Evolutionary conservation across 2,888 invertebrate species (phyloP), one percentile per base, ranked within the genome.

Genomic region (Parapristionchus giblindavisi): DNA sequence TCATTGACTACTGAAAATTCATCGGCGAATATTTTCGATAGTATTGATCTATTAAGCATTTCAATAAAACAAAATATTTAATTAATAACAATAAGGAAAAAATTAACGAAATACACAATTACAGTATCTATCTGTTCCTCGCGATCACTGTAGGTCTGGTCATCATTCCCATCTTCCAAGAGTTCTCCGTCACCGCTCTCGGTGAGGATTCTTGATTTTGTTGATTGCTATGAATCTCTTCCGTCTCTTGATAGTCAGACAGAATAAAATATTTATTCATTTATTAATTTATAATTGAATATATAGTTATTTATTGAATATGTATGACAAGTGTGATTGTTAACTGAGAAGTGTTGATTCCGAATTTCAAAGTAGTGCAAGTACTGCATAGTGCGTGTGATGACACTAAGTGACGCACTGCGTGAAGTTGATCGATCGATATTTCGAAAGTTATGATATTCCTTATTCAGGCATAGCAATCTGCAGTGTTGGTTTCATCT

Each of bases 151-250:
- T 86, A 34, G 84, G 82, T 27, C 79, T 87, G 36, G 87, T 87
- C n/a, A 80, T 87, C 65, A 85, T 87, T 29, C 87, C 87, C 34
- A 86, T 87, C 72, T 81, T 84, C 78, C 84, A 84, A 77, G 83
- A 81, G 63, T 83, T 79, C 70, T 76, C 27, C 4, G 78, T 72
- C 29, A 66, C 63, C 0, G 54, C 68, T 51, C 60, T 74, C 8
- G 51, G 72, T 40, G 14, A 8, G 38, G n/a, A 24, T 60, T 63
- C 21, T 34, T n/a, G n/a, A n/a, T n/a, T n/a, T n/a, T n/a, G n/a
- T n/a, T n/a, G n/a, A 17, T 68, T 8, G 24, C 21, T 36, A 8
- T 48, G 24, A 27, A 14, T 65, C 38, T 8, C 34, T 65, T 34
- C 27, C 27, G 17, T n/a, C 21, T n/a, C 34, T 34, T 60, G 17